Evolutionary conservation across 1,140 invertebrate species (phyloP), one percentile per base, ranked within the genome.

Genomic region (Drosophila pseudoananassae): DNA sequence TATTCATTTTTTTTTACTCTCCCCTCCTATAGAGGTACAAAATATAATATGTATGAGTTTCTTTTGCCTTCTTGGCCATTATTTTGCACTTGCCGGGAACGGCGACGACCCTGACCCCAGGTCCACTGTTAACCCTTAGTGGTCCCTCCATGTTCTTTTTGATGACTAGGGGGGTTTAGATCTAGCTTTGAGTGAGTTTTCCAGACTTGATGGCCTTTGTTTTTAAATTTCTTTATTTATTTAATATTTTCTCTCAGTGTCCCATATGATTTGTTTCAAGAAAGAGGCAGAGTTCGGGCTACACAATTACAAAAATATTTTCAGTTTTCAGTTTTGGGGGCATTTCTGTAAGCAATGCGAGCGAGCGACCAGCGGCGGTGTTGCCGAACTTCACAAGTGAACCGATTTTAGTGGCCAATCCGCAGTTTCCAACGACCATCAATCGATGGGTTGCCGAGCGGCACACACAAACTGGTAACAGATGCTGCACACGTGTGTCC

Each of bases 401-500:
- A 75, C 49, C 64, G 66, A 56, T 69, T 66, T 69, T 69, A 70
- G 66, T 70, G 66, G 52, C 23, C 20, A 51, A 47, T 33, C n/a
- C 23, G 15, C 64, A 33, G 50, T 47, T 56, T 69, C 63, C n/a
- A 69, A 29, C 40, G n/a, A 60, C 25, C 53, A 70, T 73, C 77
- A 75, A 84, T 87, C 82, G 75, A 88, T 82, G 52, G 49, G 64
- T 56, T 69, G 65, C 59, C 75, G 80, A 64, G 63, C 64, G 77
- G 59, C 55, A 40, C 63, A 51, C 65, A 71, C 57, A 61, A 75
- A 76, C 74, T 69, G 81, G 83, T 83, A 88, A 88, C 83, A 88
- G 83, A 88, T 88, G 83, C 83, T 89, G 75, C 78, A 87, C 83
- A 88, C 83, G 83, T 88, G 83, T 88, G 83, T 88, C 60, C 47